A percentile compares a stretch with the other conserved stretches of the same genome.
These are phyloP conservation scores for Phrynocephalus vlangalii DNA, from an alignment of 2,797 vertebrate species.

Conservation along the genomic window DNA sequence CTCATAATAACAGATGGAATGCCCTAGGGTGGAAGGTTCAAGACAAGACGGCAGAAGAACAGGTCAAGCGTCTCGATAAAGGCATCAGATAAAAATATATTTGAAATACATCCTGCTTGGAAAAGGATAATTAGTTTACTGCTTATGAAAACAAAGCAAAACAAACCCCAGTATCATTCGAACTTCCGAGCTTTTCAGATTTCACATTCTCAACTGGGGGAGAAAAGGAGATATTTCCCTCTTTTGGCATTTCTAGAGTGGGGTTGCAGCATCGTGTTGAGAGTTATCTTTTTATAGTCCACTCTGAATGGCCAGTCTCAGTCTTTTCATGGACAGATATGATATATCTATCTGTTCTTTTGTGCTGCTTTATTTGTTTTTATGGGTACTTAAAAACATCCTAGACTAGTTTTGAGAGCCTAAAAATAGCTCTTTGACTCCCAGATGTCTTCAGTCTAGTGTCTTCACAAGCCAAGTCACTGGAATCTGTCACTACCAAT, in stretches of 20 bases:
- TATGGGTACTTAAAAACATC: not conserved
- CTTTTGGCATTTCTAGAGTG: constrained; percentile 14
- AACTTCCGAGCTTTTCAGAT: not conserved
- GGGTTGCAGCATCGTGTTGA: not conserved
- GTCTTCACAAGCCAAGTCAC: constrained; percentile 4
- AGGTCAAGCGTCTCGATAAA: constrained; percentile 11
- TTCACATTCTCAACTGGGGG: not conserved
- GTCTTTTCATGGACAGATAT: not conserved
- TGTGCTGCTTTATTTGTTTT: not conserved
- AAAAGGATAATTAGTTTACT: constrained; percentile 8
- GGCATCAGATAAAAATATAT: constrained; percentile 5
- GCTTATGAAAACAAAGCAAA: not conserved
- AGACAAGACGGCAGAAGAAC: not conserved
- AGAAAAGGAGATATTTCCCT: not conserved
- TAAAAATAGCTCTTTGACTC: not conserved
- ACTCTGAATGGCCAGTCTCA: not conserved
- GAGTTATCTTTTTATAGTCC: constrained; percentile 26
- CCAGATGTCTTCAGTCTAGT: not conserved
- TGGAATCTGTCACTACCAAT: not conserved
- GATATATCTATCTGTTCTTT: constrained; percentile 21
- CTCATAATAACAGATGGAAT: constrained; percentile 22
- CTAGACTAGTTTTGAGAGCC: not conserved
- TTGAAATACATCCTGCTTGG: constrained; percentile 3
- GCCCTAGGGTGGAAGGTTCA: not conserved
- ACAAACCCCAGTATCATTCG: not conserved